Percentiles rank a stretch among this genome's conserved stretches.
Evolutionary conservation across 2,797 vertebrate genomes (phyloP).

Genomic region (Microchirus variegatus): DNA sequence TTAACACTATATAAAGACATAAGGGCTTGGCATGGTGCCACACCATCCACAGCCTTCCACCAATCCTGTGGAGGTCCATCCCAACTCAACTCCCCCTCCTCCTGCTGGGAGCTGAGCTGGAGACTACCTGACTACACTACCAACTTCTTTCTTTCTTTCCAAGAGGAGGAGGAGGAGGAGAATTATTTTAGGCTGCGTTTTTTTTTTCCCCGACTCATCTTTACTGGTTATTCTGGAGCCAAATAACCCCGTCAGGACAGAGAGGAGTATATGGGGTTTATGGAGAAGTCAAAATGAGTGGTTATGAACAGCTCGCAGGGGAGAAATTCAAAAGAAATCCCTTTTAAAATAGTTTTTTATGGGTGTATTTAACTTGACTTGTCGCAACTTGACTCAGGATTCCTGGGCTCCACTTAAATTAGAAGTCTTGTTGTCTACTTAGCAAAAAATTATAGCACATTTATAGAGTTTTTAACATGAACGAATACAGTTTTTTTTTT

Average conservation of each 20-base stretch:
- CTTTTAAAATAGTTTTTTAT: constrained; percentile 80
- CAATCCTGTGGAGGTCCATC: constrained; percentile 84
- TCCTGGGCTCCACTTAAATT: constrained; percentile 57
- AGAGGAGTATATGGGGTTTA: constrained; percentile 57
- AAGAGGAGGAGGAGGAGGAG: constrained; percentile 34
- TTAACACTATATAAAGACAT: constrained; percentile 89
- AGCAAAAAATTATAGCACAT: constrained; percentile 22
- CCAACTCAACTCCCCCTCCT: constrained; percentile 50
- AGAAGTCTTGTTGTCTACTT: constrained; percentile 49
- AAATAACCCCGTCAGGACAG: constrained; percentile 60
- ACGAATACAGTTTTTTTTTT: background rate
- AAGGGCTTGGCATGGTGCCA: constrained; percentile 83
- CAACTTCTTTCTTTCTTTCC: constrained; percentile 46
- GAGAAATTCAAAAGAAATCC: constrained; percentile 51
- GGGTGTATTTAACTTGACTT: constrained; percentile 68
- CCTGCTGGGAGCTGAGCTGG: constrained; percentile 52
- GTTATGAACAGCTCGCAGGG: constrained; percentile 65
- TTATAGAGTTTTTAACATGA: background rate
- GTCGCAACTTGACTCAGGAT: constrained; percentile 67
- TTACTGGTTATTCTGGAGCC: constrained; percentile 69
- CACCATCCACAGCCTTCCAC: constrained; percentile 78
- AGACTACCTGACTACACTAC: constrained; percentile 81
- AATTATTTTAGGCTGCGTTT: constrained; percentile 62
- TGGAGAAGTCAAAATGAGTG: constrained; percentile 76
- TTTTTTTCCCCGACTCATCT: constrained; percentile 70